These are phyloP conservation scores for Choloepus hoffmanni DNA, from an alignment of 2,113 vertebrate genomes.

Conservation along the genomic window DNA sequence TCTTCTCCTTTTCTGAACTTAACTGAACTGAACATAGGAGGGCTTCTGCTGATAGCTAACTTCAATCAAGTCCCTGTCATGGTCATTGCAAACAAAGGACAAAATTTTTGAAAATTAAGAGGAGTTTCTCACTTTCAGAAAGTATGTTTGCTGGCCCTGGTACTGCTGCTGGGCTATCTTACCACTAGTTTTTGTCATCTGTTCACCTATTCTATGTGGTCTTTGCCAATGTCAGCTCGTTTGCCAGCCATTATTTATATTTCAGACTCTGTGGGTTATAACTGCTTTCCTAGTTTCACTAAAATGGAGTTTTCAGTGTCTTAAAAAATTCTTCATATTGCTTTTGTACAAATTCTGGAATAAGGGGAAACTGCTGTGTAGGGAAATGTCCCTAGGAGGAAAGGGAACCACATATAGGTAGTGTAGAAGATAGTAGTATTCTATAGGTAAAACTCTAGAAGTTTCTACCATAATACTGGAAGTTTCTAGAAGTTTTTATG, in stretches of 20 bases:
- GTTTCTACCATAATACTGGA: too few relatives aligned
- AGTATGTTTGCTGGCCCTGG: background rate
- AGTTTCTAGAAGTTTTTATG: too few relatives aligned
- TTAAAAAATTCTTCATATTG: too few relatives aligned
- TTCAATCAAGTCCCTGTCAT: too few relatives aligned
- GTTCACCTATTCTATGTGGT: background rate
- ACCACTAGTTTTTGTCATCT: rapidly evolving
- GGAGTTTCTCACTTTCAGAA: too few relatives aligned
- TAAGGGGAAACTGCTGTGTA: background rate
- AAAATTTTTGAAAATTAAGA: rapidly evolving
- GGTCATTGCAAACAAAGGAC: too few relatives aligned
- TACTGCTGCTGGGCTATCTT: too few relatives aligned
- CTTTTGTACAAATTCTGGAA: background rate
- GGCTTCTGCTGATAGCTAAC: background rate
- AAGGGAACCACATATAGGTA: background rate
- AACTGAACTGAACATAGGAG: background rate
- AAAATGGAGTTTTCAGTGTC: background rate
- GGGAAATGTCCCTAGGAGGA: background rate
- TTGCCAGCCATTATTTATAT: background rate
- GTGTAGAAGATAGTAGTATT: too few relatives aligned
- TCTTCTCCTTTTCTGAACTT: background rate
- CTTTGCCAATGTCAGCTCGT: background rate
- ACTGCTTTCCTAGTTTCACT: too few relatives aligned
- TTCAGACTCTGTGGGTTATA: background rate
- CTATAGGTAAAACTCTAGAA: background rate